A percentile compares a stretch with the other conserved stretches of the same genome.
Conservation (phyloP, 2,888 invertebrate species). For the Drosophila atripex region DNA sequence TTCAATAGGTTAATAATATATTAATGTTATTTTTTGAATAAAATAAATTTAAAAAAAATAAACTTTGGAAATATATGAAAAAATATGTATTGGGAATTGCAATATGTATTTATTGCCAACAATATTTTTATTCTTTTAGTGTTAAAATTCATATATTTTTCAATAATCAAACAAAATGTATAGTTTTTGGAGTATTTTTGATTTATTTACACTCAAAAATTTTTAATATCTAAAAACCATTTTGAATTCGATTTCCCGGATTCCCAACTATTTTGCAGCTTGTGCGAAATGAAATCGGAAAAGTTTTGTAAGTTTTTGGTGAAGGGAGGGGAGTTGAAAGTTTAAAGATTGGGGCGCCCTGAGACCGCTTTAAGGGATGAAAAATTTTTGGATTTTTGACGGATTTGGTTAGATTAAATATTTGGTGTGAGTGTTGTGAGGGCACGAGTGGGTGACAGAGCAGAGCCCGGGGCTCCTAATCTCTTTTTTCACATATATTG, state of each 20-base stretch:
- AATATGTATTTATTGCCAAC: too few relatives aligned
- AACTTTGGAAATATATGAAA: too few relatives aligned
- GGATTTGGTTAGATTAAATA: conserved; percentile 3
- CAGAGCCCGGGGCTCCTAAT: neutral
- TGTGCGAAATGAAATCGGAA: neutral
- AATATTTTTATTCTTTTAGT: too few relatives aligned
- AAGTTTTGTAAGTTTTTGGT: neutral
- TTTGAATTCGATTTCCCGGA: neutral
- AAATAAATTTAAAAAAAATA: too few relatives aligned
- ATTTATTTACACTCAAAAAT: too few relatives aligned
- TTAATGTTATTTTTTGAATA: too few relatives aligned
- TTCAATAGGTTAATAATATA: too few relatives aligned
- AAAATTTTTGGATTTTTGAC: neutral
- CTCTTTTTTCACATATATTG: neutral
- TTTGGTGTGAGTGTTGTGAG: neutral
- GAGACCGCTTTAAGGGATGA: neutral
- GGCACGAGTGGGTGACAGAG: neutral
- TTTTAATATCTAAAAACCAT: too few relatives aligned
- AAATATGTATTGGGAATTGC: too few relatives aligned
- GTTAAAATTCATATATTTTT: too few relatives aligned
- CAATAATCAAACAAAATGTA: too few relatives aligned
- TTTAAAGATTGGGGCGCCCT: neutral
- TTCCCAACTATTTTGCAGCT: neutral
- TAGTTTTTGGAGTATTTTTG: too few relatives aligned
- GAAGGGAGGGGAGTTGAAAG: neutral